These are phyloP conservation scores for Xerus inauris DNA, from an alignment of 2,113 vertebrate species.

Conservation along the genomic window DNA sequence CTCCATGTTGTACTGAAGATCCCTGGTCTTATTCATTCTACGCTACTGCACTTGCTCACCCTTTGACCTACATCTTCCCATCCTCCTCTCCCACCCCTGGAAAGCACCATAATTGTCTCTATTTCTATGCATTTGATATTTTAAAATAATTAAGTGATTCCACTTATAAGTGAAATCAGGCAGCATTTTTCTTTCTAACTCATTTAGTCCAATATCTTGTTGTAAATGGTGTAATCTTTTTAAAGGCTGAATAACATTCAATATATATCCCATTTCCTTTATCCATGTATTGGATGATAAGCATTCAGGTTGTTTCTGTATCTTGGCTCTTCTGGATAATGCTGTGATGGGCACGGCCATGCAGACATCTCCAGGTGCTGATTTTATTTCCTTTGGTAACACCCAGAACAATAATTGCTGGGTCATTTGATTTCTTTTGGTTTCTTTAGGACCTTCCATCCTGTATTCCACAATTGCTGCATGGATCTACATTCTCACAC, in stretches of 20 bases:
- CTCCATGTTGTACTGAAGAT: background rate
- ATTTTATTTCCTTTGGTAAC: no score
- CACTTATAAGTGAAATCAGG: no score
- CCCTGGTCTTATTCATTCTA: background rate
- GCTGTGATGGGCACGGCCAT: rapidly evolving
- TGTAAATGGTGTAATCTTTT: background rate
- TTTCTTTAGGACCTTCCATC: no score
- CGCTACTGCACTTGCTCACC: background rate
- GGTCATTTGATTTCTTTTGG: no score
- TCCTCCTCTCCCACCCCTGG: background rate
- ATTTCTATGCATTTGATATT: no score
- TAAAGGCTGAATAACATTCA: background rate
- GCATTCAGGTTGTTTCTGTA: background rate
- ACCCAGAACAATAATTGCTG: background rate
- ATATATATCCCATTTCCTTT: background rate
- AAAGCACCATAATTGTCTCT: background rate
- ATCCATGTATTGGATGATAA: background rate
- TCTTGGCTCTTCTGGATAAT: background rate
- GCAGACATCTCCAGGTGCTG: background rate
- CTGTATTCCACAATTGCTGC: no score
- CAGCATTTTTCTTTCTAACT: background rate
- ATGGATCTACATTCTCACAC: background rate
- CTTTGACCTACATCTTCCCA: background rate
- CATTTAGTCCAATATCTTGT: background rate
- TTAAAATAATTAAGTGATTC: no score